A percentile compares a stretch with the other conserved stretches of the same genome.
Evolutionary conservation across 2,797 vertebrate genomes (phyloP).

Genomic region (Microcaecilia unicolor): DNA sequence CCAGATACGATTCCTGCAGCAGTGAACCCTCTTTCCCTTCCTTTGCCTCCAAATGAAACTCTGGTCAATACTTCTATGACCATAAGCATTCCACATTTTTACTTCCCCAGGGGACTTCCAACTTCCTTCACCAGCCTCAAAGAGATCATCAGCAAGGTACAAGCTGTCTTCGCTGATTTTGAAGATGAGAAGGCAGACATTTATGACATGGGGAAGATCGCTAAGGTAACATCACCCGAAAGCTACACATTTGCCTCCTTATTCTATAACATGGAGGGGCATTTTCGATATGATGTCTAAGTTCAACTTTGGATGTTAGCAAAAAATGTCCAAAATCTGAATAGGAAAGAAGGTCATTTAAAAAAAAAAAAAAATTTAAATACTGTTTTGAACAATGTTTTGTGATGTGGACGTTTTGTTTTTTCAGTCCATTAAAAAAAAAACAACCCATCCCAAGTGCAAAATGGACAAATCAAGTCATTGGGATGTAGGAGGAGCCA

Average conservation of each 20-base stretch:
- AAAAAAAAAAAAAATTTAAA: too few species aligned
- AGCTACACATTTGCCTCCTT: neutral
- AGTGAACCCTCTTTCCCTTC: conserved; percentile 49
- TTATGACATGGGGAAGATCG: conserved; percentile 90
- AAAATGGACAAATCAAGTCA: too few species aligned
- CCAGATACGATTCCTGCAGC: conserved; percentile 47
- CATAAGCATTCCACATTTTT: conserved; percentile 98
- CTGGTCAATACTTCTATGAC: conserved; percentile 63
- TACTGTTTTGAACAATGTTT: too few species aligned
- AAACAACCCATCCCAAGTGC: too few species aligned
- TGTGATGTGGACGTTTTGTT: too few species aligned
- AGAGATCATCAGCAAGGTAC: conserved; percentile 70
- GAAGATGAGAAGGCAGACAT: conserved; percentile 89
- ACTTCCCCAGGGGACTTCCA: conserved; percentile 91
- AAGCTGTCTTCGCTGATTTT: conserved; percentile 75
- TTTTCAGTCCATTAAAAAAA: too few species aligned
- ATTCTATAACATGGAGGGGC: conserved; percentile 1
- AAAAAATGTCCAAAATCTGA: too few species aligned
- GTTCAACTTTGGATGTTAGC: too few species aligned
- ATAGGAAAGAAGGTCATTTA: too few species aligned
- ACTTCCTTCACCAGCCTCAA: conserved; percentile 68
- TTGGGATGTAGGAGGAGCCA: too few species aligned
- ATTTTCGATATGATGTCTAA: too few species aligned
- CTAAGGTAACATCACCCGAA: conserved; percentile 69
- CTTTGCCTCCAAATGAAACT: conserved; percentile 53